Evolutionary conservation across 1,140 invertebrate species (phyloP).

Genomic region (Bradysia coprophila): DNA sequence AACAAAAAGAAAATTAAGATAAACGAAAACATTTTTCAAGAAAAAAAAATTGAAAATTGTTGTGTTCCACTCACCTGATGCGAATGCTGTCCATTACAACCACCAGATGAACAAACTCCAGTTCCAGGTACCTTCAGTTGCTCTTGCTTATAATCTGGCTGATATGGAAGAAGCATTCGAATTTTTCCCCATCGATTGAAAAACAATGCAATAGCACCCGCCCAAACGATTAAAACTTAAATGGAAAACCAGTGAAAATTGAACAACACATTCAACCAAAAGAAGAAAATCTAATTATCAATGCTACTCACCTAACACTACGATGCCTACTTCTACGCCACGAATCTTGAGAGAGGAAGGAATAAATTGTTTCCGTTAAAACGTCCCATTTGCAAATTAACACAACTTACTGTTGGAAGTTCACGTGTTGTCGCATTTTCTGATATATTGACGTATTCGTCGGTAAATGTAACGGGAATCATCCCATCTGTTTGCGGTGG

Average conservation of each 20-base stretch:
- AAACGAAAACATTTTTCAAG: no score
- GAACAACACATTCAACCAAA: conserved; percentile 1
- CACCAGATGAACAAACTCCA: conserved; percentile 44
- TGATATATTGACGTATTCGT: conserved; percentile 5
- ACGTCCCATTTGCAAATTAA: no score
- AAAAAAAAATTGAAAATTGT: conserved; percentile 2
- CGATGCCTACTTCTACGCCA: background rate
- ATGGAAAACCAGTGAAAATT: conserved; percentile 26
- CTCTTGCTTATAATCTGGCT: conserved; percentile 74
- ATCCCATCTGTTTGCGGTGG: background rate
- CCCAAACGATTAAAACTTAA: conserved; percentile 70
- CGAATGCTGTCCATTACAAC: conserved; percentile 28
- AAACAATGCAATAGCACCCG: conserved; percentile 71
- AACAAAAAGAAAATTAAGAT: no score
- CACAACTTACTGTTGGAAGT: conserved; percentile 16
- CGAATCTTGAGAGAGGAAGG: background rate
- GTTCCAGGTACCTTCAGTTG: conserved; percentile 63
- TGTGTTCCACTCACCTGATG: conserved; percentile 16
- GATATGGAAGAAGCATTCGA: conserved; percentile 77
- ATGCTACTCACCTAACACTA: no score
- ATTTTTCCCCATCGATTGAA: conserved; percentile 89
- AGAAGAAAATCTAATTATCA: background rate
- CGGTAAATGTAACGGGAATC: background rate
- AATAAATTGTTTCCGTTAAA: no score
- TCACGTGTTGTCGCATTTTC: conserved; percentile 29